A percentile compares a stretch with the other conserved stretches of the same genome.
Evolutionary conservation across 2,888 invertebrate species (phyloP).

Genomic region (Odontomyia ornata): DNA sequence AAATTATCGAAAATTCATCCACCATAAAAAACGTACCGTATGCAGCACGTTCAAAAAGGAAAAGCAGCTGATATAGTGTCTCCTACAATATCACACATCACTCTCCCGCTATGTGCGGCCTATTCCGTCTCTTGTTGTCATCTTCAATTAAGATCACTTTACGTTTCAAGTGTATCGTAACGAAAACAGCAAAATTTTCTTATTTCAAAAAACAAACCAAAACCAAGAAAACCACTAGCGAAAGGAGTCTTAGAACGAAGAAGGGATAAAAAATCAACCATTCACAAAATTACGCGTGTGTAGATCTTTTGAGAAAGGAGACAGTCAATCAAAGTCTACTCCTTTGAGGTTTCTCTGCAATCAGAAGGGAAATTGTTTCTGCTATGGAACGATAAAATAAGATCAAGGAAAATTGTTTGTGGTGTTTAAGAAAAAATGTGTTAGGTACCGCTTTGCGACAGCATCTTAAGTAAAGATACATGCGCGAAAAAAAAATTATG

Average conservation of each 20-base stretch:
- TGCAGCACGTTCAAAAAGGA: background rate
- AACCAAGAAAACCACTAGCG: background rate
- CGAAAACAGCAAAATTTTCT: background rate
- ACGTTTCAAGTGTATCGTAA: slow-evolving; percentile 25
- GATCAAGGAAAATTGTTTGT: too few species aligned
- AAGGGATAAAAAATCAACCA: background rate
- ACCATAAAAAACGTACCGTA: background rate
- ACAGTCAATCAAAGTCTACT: slow-evolving; percentile 5
- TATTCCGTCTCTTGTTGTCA: slow-evolving; percentile 24
- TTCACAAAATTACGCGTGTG: background rate
- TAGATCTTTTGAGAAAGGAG: background rate
- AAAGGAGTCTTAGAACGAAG: too few species aligned
- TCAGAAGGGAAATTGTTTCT: background rate
- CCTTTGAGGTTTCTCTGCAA: background rate
- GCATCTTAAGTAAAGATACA: too few species aligned
- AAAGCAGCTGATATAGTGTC: background rate
- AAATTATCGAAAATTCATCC: background rate
- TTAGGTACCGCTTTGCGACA: too few species aligned
- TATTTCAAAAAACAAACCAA: background rate
- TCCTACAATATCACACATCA: background rate
- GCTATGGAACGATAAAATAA: too few species aligned
- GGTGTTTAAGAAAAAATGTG: too few species aligned
- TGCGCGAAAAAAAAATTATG: too few species aligned
- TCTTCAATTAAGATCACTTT: slow-evolving; percentile 44
- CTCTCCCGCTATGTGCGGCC: slow-evolving; percentile 21